Evolutionary conservation across 2,113 vertebrate genomes (phyloP), one percentile per base, ranked within the genome.

Genomic region (Cyprinodon brontotheroides): DNA sequence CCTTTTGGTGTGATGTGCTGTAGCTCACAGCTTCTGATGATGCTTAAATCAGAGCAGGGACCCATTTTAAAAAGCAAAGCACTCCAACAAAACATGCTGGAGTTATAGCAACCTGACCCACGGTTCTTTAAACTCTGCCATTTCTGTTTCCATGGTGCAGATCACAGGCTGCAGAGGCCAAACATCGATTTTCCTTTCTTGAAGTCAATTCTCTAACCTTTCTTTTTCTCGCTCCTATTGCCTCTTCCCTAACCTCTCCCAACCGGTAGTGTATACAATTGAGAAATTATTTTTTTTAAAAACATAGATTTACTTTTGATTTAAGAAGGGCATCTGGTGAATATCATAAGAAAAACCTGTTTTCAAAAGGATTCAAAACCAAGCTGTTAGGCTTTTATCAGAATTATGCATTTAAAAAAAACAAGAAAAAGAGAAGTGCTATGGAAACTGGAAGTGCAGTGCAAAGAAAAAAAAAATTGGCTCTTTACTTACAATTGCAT

Each of bases 401-500:
- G 22, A 76, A 39, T 38, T 20, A 9, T 65, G 62, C 65, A 65
- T 12, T 4, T 59, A 15, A 36, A 43, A 59, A 66, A 50, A 73
- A 14, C 1, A 47, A 66, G 12, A 50, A 14, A 61, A 65, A 53
- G 14, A 74, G 15, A 70, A 64, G 59, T 12, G 20, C 29, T 62
- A 15, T 65, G 37, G 3, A 66, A 70, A 64, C 65, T n/a, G 38
- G 40, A 66, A 47, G 40, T 39, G 12, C 2, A 50, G 6, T 64
- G 41, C 17, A 2, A 59, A 65, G 48, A 61, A 57, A 41, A 66
- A 14, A 17, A 50, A 72, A 37, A 11, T 0, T 66, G 74, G 62
- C 14, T 41, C 3, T 39, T 41, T 78, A 85, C 86, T 94, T 94
- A 99, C 98, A 95, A 99, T 93, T 0, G 96, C 92, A 87, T 98